Evolutionary conservation across 2,888 invertebrate species (phyloP), one percentile per base, ranked within the genome.

Genomic region (Nymphalis c-album): DNA sequence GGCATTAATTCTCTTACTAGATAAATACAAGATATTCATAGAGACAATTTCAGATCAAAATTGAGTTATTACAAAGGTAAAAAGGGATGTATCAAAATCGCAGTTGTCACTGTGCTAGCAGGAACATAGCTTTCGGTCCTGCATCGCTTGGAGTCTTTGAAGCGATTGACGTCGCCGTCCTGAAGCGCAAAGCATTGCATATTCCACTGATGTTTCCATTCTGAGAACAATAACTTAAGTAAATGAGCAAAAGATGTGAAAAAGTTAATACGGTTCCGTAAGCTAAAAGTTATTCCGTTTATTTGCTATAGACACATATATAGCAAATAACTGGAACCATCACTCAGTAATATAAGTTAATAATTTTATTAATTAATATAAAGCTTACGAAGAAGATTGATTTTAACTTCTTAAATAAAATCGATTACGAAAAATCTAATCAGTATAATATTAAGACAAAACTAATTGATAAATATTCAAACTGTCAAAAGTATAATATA

Each of bases 151-250:
- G 40, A 91, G 80, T 71, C 85, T 89, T 70, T 91, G 92, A 61
- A 92, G 76, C 0, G 91, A 91, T 69, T 91, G 88, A 13, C 86
- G 82, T 46, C 92, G 85, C 0, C 91, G 80, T 0, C 92, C 92
- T 0, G 92, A 88, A 0, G 93, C 91, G 69, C 93, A 93, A 55
- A 95, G 82, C 91, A 95, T 92, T 0, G 95, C 95, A 73, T 93
- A 94, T 76, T 95, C 95, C 13, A 95, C 94, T 4, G 95, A 94
- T 0, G 92, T 87, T 80, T 95, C 95, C 94, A 95, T 95, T 78
- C 95, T 93, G 61, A 35, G 67, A 70, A 60, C 18, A 63, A 55
- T 17, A 59, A 55, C n/a, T n/a, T 46, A 13, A 51, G 17, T 57
- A 18, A 13, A 40, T 22, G 13, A 51, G 2, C 2, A 16, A 50